Evolutionary conservation across 2,113 vertebrate species (phyloP), one percentile per base, ranked within the genome.

Genomic region (Micronycteris hirsuta): DNA sequence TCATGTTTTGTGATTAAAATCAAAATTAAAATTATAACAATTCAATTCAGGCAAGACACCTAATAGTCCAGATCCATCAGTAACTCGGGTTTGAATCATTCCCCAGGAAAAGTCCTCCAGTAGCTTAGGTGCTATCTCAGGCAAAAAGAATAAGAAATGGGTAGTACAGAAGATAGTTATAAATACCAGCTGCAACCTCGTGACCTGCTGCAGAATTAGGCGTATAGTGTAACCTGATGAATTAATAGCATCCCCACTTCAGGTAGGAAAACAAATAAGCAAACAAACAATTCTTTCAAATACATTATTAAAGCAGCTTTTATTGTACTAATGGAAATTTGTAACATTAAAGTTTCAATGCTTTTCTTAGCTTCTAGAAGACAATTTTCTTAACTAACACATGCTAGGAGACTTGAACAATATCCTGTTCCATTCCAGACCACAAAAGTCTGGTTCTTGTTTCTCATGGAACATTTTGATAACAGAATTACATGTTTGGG

Each of bases 401-500:
- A 97, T 97, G 93, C 93, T 93, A 92, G 97, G 94, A 76, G 63
- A 94, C 86, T 52, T 96, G 96, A 94, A 93, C 93, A 81, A 93
- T 70, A 3, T 98, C 97, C 94, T 97, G 96, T 98, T 98, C 96
- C 96, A 90, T 97, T 97, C 97, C 94, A 97, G 36, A 93, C 96
- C 97, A 98, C 96, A 97, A 98, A 96, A 97, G 97, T 95, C 98
- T 96, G 96, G 16, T 96, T 97, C 96, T 94, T 97, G 97, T 96
- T 98, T 98, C 97, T 7, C 83, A 74, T 58, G 41, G 7, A 10
- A 96, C 93, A 98, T 98, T 99, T 96, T 98, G 61, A 99, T 98
- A 97, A 99, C 95, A 86, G 99, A 99, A 97, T 98, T 98, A 96
- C 99, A 97, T 98, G 95, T 74, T 86, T 61, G 16, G 26, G 63